Conservation (phyloP, 1,140 invertebrate genomes). For the Trypoxylus dichotomus region DNA sequence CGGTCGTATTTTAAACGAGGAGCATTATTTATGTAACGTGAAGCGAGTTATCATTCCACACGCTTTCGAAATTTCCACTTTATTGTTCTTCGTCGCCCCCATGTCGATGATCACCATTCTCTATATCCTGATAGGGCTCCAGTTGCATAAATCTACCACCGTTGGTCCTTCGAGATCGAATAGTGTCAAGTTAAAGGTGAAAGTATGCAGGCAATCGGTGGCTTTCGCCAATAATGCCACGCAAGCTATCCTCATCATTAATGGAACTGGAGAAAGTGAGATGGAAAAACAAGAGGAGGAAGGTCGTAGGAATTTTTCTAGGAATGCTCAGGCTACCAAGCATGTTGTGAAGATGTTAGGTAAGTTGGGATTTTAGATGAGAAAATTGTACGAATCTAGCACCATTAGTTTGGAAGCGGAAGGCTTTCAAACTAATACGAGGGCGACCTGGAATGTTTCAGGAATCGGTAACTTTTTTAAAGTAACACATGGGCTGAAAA, state of each 20-base stretch:
- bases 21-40: slow-evolving; percentile 46
- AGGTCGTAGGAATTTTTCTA: slow-evolving; percentile 56
- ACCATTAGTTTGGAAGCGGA: too few relatives aligned
- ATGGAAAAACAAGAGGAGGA: slow-evolving; percentile 39
- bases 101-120: slow-evolving; percentile 74
- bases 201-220: slow-evolving; percentile 31
- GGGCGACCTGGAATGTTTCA: too few relatives aligned
- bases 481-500: too few relatives aligned
- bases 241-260: slow-evolving; percentile 36
- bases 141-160: slow-evolving; percentile 59
- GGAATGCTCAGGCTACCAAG: slow-evolving; percentile 55
- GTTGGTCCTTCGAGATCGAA: slow-evolving; percentile 41
- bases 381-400: too few relatives aligned
- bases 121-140: slow-evolving; percentile 71
- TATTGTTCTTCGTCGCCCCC: slow-evolving; percentile 77
- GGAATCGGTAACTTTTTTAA: too few relatives aligned
- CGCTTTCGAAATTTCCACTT: slow-evolving; percentile 72
- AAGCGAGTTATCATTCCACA: slow-evolving; percentile 59
- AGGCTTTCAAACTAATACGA: too few relatives aligned
- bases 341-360: slow-evolving; percentile 68
- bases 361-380: slow-evolving; percentile 51
- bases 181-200: slow-evolving; percentile 44
- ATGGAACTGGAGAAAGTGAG: slow-evolving; percentile 37
- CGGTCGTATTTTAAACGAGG: slow-evolving; percentile 60
- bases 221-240: slow-evolving; percentile 29